Evolutionary conservation across 2,113 vertebrate genomes (phyloP).

Genomic region (Carettochelys insculpta): DNA sequence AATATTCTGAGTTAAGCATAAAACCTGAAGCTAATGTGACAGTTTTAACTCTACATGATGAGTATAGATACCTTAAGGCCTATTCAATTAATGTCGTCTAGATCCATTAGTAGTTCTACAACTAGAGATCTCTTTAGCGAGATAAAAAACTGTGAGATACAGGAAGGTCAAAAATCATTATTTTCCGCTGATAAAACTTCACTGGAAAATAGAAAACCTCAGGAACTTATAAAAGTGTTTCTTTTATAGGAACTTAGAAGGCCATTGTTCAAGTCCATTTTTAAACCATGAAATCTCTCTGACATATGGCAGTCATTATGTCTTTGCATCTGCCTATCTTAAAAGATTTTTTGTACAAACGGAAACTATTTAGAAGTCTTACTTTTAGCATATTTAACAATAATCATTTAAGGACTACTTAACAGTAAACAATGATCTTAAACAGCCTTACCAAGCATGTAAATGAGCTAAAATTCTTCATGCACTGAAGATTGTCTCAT

Average conservation of each 20-base stretch:
- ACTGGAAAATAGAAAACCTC: slow-evolving; percentile 43
- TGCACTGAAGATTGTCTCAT: slow-evolving; percentile 41
- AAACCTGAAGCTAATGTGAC: slow-evolving; percentile 21
- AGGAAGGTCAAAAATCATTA: slow-evolving; percentile 62
- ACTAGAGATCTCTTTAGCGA: slow-evolving; percentile 55
- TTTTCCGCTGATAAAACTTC: slow-evolving; percentile 72
- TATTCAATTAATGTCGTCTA: slow-evolving; percentile 48
- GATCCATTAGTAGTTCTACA: slow-evolving; percentile 29
- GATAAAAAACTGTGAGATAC: slow-evolving; percentile 63
- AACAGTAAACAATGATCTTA: slow-evolving; percentile 67
- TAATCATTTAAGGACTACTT: slow-evolving; percentile 71
- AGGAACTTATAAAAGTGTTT: slow-evolving; percentile 68
- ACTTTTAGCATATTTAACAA: slow-evolving; percentile 71
- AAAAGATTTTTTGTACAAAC: slow-evolving; percentile 64
- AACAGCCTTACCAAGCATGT: slow-evolving; percentile 65
- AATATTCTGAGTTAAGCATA: slow-evolving; percentile 31
- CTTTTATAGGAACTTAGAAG: slow-evolving; percentile 74
- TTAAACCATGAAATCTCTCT: slow-evolving; percentile 68
- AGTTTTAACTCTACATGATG: background rate
- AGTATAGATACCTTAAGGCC: slow-evolving; percentile 24
- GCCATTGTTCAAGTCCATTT: slow-evolving; percentile 65
- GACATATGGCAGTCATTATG: slow-evolving; percentile 82
- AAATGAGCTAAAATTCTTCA: slow-evolving; percentile 56
- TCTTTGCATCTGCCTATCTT: slow-evolving; percentile 73
- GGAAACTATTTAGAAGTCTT: slow-evolving; percentile 63